Evolutionary conservation across 2,797 vertebrate species (phyloP).

Genomic region (Okamejei kenojei): DNA sequence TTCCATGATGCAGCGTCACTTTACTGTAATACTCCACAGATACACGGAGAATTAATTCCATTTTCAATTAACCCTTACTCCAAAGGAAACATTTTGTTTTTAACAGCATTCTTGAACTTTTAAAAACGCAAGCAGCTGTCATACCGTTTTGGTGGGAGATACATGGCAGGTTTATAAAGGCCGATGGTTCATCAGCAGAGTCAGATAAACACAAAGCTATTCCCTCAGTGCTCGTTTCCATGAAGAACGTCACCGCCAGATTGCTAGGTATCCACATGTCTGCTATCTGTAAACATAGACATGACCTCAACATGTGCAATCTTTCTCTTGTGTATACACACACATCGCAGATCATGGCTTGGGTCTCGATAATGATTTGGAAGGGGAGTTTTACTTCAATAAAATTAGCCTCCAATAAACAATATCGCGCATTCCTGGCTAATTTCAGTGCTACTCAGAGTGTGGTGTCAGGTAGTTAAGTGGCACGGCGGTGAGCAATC

Average conservation of each 20-base stretch:
- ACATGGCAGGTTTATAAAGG: background rate
- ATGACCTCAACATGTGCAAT: background rate
- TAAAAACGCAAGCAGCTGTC: background rate
- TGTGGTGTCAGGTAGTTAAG: background rate
- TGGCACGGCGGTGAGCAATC: background rate
- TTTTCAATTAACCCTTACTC: background rate
- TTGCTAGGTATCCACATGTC: background rate
- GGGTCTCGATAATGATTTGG: background rate
- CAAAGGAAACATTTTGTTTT: background rate
- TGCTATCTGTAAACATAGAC: background rate
- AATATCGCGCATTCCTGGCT: background rate
- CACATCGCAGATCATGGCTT: too few species aligned
- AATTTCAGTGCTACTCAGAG: background rate
- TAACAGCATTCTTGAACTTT: background rate
- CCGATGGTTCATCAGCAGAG: background rate
- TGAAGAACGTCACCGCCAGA: conserved; percentile 4
- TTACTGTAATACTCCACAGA: background rate
- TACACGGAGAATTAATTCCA: background rate
- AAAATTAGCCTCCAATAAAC: conserved; percentile 9
- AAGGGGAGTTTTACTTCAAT: conserved; percentile 1
- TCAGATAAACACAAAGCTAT: conserved; percentile 1
- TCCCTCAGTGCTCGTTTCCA: background rate
- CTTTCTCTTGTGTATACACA: conserved; percentile 8
- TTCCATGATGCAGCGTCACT: background rate
- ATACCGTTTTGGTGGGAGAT: background rate